Percentiles rank a stretch among this genome's conserved stretches.
phyloP scores from a whole-genome alignment of 2,888 invertebrate species.

The Drosophila longiperda region DNA sequence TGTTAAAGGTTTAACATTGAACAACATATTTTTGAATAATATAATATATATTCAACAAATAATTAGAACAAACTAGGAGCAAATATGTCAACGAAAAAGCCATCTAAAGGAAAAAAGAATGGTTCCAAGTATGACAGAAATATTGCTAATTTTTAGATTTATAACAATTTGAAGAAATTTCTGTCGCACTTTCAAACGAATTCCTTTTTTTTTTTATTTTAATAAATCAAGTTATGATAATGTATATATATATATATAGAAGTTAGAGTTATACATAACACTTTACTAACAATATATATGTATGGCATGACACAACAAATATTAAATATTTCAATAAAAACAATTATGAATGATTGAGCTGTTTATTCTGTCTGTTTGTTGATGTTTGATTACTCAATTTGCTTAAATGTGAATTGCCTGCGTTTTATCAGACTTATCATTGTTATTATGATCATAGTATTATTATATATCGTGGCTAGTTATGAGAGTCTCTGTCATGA shows the following conservation, averaged over 20 bases:
- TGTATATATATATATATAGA: conserved; percentile 51
- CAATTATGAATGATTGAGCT: conserved; percentile 72
- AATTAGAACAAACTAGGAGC: conserved; percentile 27
- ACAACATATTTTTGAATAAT: conserved; percentile 28
- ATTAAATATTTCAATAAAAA: conserved; percentile 78
- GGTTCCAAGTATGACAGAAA: conserved; percentile 10
- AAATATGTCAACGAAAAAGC: conserved; percentile 40
- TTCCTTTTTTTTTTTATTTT: conserved; percentile 25
- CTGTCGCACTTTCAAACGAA: background rate
- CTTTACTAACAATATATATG: conserved; percentile 77
- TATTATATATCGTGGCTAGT: conserved; percentile 15
- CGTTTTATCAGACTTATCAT: conserved; percentile 17
- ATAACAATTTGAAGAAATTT: background rate
- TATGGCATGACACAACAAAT: conserved; percentile 83
- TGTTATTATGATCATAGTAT: conserved; percentile 30
- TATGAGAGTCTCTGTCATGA: conserved; percentile 23
- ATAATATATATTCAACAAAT: conserved; percentile 28
- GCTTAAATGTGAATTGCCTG: conserved; percentile 21
- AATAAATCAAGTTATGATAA: conserved; percentile 26
- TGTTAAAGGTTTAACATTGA: conserved; percentile 46
- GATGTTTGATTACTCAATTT: conserved; percentile 35
- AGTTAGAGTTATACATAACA: conserved; percentile 74
- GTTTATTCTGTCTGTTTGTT: conserved; percentile 57
- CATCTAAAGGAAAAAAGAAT: conserved; percentile 24
- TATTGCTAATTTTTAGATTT: background rate